Evolutionary conservation across 2,797 vertebrate genomes (phyloP).

Genomic region (Sandelia bainsii): DNA sequence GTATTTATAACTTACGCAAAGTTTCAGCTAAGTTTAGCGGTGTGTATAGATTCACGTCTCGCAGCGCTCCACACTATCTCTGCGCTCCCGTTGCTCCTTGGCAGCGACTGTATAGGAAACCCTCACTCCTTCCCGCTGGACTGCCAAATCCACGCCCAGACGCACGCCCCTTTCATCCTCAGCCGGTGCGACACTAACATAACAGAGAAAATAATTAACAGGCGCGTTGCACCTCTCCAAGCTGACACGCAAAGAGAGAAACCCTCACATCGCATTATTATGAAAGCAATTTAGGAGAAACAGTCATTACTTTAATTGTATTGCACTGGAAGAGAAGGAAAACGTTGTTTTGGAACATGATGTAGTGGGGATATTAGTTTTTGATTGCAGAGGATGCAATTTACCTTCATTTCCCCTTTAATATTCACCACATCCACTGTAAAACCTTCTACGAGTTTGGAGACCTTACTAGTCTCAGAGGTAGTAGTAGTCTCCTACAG

Average conservation of each 20-base stretch:
- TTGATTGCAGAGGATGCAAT: constrained; percentile 46
- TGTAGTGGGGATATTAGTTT: constrained; percentile 49
- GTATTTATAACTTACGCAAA: neutral
- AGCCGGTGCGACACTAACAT: constrained; percentile 31
- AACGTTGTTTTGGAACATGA: constrained; percentile 5
- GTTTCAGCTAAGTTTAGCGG: neutral
- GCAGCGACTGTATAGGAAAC: constrained; percentile 47
- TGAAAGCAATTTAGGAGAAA: constrained; percentile 39
- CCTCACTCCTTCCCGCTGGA: constrained; percentile 41
- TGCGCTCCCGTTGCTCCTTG: constrained; percentile 56
- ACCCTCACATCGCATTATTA: constrained; percentile 20
- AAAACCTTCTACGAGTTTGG: neutral
- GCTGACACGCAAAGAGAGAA: constrained; percentile 1
- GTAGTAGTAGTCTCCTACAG: neutral
- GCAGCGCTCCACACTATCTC: constrained; percentile 30
- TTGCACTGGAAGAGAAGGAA: constrained; percentile 14
- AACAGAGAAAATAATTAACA: constrained; percentile 42
- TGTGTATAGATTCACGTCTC: neutral
- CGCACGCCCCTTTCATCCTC: constrained; percentile 70
- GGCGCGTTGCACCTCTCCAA: neutral
- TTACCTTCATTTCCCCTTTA: constrained; percentile 55
- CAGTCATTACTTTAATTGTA: constrained; percentile 47
- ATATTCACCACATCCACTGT: constrained; percentile 29
- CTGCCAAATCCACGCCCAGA: constrained; percentile 79
- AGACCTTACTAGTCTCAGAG: neutral